A percentile compares a stretch with the other conserved stretches of the same genome.
Evolutionary conservation across 2,888 invertebrate species (phyloP).

Genomic region (Gortyna flavago): DNA sequence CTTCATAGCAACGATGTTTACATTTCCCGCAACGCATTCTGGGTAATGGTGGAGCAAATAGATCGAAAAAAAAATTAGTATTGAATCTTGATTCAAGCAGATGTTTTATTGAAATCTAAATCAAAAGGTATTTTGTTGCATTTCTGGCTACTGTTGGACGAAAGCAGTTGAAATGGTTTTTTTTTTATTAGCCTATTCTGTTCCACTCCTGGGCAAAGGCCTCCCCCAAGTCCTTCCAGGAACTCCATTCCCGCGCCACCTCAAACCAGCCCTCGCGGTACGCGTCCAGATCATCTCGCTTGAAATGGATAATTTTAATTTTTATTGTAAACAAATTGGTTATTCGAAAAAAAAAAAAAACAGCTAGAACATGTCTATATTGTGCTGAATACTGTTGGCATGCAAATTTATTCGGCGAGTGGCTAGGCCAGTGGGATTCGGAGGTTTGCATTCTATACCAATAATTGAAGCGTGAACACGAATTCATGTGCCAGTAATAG

Average conservation of each 20-base stretch:
- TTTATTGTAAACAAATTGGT: background rate
- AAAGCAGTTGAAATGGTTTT: background rate
- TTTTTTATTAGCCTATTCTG: too few species aligned
- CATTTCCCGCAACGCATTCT: background rate
- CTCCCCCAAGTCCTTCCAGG: too few species aligned
- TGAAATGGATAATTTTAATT: background rate
- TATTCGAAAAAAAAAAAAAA: too few species aligned
- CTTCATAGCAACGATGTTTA: slow-evolving; percentile 8
- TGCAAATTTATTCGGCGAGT: slow-evolving; percentile 45
- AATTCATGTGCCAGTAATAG: slow-evolving; percentile 31
- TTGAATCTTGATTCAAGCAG: background rate
- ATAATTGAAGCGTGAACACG: slow-evolving; percentile 40
- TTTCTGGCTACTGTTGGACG: background rate
- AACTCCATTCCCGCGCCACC: too few species aligned
- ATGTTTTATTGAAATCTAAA: slow-evolving; percentile 10
- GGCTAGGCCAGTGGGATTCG: slow-evolving; percentile 18
- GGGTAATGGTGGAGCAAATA: slow-evolving; percentile 6
- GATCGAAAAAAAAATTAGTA: background rate
- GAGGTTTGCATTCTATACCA: slow-evolving; percentile 14
- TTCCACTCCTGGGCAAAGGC: too few species aligned
- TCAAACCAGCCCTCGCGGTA: too few species aligned
- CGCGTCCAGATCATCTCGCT: too few species aligned
- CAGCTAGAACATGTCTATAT: background rate
- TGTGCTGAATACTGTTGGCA: slow-evolving; percentile 5
- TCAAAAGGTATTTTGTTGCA: background rate